Evolutionary conservation across 2,888 invertebrate genomes (phyloP), one percentile per base, ranked within the genome.

Genomic region (Malacosoma neustria): DNA sequence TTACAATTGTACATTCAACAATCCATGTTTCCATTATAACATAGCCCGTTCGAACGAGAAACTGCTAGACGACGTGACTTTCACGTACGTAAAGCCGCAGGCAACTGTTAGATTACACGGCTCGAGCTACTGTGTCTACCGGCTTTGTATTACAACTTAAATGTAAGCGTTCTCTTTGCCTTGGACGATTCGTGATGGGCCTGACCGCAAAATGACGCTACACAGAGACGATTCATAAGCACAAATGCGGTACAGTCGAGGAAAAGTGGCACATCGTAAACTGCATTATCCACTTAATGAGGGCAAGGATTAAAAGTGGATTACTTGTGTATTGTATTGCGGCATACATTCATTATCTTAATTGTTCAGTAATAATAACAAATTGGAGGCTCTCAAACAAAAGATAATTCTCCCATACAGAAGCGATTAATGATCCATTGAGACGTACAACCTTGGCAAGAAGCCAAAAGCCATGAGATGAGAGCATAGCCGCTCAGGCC

Each of bases 401-500:
- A 58, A 54, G 57, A 54, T 59, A 54, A 64, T 51, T 46, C 46
- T 54, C 47, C 45, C 47, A 49, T 51, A 52, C 41, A 44, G 48
- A 38, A 40, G 43, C 37, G 34, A 46, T 55, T 64, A 72, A 73
- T 60, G 69, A 72, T 61, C 60, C 57, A 64, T 67, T 70, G 60
- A 74, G 64, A 67, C 56, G 59, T 60, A 58, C 46, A 72, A 59
- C 71, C 68, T 73, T 76, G 75, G 76, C 64, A 38, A 40, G 36
- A 51, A 43, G 73, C 75, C 76, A 75, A 66, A 57, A 50, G 49
- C 45, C 49, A 54, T 49, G 48, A 46, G 45, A 56, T 66, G 54
- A 68, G 70, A 64, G 61, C 61, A 64, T 54, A 44, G 38, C 39
- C 32, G 33, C 35, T 22, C 37, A 32, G n/a, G n/a, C n/a, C n/a